Conservation (phyloP, 2,113 vertebrate genomes). For the Prunella fulvescens region DNA sequence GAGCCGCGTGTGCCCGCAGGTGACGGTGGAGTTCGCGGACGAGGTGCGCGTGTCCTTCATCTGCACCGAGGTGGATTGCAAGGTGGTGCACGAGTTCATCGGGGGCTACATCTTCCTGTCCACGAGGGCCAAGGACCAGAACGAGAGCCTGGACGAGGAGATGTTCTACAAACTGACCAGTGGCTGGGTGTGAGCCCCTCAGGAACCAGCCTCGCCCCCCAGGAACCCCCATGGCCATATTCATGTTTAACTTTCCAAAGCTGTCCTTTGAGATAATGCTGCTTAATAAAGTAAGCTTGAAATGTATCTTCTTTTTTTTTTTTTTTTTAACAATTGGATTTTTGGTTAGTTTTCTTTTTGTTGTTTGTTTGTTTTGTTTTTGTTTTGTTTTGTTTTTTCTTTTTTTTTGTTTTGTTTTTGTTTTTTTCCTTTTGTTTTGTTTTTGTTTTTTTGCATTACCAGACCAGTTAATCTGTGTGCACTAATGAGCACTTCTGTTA, state of each 20-base stretch:
- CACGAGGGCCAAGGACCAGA: conserved; percentile 96
- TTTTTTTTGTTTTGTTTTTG: not conserved
- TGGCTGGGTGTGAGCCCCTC: conserved; percentile 90
- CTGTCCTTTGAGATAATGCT: conserved; percentile 77
- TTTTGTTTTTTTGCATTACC: conserved; percentile 54
- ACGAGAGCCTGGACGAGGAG: conserved; percentile 97
- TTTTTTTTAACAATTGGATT: not conserved
- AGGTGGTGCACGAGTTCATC: conserved; percentile 98
- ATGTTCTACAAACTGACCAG: conserved; percentile 99
- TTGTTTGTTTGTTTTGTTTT: not conserved
- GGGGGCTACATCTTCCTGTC: conserved; percentile 98
- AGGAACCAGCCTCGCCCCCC: not conserved
- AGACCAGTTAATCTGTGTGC: conserved; percentile 70
- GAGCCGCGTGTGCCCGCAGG: conserved; percentile 64
- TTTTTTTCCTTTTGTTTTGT: not conserved
- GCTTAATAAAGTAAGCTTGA: conserved; percentile 84
- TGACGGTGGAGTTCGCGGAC: conserved; percentile 95
- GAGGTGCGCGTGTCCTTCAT: conserved; percentile 93
- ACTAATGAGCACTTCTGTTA: conserved; percentile 74
- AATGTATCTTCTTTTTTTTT: conserved; percentile 68
- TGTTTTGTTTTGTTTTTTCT: conserved; percentile 20
- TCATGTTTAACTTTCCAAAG: conserved; percentile 74
- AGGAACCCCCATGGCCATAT: conserved; percentile 59
- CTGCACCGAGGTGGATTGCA: conserved; percentile 95
- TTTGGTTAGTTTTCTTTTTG: not conserved